phyloP scores from a whole-genome alignment of 1,140 invertebrate genomes.

The Camponotus pennsylvanicus region DNA sequence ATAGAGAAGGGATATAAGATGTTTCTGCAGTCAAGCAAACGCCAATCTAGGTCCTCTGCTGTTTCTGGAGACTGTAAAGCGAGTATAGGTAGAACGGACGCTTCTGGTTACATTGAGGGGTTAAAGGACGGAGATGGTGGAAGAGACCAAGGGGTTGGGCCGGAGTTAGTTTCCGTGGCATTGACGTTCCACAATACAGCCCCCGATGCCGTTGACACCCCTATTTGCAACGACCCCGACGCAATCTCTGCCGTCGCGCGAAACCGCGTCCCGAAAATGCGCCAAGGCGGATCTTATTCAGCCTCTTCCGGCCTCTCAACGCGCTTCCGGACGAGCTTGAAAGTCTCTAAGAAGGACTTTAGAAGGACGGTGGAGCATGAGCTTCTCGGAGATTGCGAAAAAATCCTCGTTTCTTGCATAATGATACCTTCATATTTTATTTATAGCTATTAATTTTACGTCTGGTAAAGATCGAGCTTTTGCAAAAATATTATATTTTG shows the following conservation, averaged over 20 bases:
- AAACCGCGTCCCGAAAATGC: constrained; percentile 70
- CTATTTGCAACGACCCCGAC: constrained; percentile 77
- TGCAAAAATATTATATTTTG: not conserved
- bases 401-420: not conserved
- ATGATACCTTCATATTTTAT: not conserved
- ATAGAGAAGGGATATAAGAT: constrained; percentile 72
- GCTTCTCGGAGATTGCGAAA: not conserved
- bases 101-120: constrained; percentile 62
- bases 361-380: not conserved
- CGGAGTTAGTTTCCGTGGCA: constrained; percentile 82
- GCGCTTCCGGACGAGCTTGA: constrained; percentile 64
- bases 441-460: too few species aligned
- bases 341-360: not conserved
- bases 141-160: constrained; percentile 61
- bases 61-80: constrained; percentile 16
- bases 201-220: constrained; percentile 82
- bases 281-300: constrained; percentile 80
- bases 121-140: constrained; percentile 39
- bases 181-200: constrained; percentile 81
- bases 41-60: constrained; percentile 70
- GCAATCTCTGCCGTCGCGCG: constrained; percentile 74
- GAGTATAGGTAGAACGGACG: constrained; percentile 56
- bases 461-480: not conserved
- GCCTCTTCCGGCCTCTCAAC: constrained; percentile 71
- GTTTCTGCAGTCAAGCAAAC: constrained; percentile 69